phyloP scores from a whole-genome alignment of 1,140 invertebrate species.

The Sipha flava region DNA sequence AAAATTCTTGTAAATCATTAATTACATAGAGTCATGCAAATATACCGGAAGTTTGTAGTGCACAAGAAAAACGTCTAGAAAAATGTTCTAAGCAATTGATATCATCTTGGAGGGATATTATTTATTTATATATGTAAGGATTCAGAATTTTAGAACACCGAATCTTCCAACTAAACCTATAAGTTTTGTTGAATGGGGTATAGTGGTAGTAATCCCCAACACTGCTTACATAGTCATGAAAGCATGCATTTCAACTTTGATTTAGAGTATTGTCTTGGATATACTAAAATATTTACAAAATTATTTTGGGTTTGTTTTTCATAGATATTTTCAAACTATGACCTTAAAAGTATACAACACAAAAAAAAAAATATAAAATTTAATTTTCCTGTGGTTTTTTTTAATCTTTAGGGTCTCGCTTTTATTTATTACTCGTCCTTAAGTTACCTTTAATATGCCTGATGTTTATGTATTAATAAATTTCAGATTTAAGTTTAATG shows the following conservation, averaged over 20 bases:
- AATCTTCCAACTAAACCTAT: neutral
- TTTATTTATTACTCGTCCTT: neutral
- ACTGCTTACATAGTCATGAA: conserved; percentile 13
- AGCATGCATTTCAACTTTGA: neutral
- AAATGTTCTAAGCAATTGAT: neutral
- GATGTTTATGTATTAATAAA: too few species aligned
- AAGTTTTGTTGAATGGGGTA: neutral
- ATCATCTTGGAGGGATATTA: neutral
- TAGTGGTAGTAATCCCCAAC: neutral
- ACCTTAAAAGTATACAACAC: neutral
- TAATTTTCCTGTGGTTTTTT: neutral
- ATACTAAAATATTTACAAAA: conserved; percentile 1
- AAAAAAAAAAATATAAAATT: neutral
- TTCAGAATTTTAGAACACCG: neutral
- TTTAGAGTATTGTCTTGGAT: neutral
- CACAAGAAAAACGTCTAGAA: neutral
- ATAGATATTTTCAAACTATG: neutral
- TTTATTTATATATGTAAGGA: conserved; percentile 25
- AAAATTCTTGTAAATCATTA: too few species aligned
- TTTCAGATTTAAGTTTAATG: too few species aligned
- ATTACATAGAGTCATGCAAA: neutral
- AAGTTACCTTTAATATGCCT: neutral
- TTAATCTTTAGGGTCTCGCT: neutral
- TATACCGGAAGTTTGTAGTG: neutral
- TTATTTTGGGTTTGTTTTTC: neutral